Base-by-base conservation (phyloP, 2,888 invertebrate genomes). In the Halictus ligatus region DNA sequence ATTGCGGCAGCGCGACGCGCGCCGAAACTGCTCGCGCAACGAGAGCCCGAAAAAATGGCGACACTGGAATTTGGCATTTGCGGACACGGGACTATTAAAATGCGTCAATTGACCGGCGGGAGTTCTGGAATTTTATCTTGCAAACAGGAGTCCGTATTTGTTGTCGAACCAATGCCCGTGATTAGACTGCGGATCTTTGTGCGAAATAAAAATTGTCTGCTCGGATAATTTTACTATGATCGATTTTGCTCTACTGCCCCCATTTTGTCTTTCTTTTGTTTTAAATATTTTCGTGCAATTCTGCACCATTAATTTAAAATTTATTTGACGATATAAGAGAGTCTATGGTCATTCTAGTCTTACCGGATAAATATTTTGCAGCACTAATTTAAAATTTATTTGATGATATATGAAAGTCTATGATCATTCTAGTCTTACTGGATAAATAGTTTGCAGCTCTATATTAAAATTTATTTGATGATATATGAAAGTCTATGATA, bases 1-100 rank as follows among this genome's bases (percentile, higher is more conserved):
- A 92, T 92, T 88, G 83, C 75, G 79, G 78, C 74, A 58, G 48
- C 72, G 60, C 76, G 40, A 82, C 81, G 46, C 18, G 83, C 60
- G 75, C 75, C 84, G 15, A 84, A 83, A 78, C 73, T 46, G 77
- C 13, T 25, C 40, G 84, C 60, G 60, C 75, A 72, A 78, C 54
- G 72, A 75, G 71, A 21, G 50, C 25, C 25, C 18, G 40, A 74
- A 73, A 76, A 82, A 48, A 5, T 35, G 13, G 29, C 29, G 18
- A n/a, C 50, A 12, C 1, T 12, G 18, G 50, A 54, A 78, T 43
- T 46, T 15, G 71, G 69, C 50, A 8, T 54, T 8, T 29, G n/a
- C 5, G 12, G 15, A 35, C 29, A n/a, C 15, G 48, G 10, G 13
- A n/a, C 3, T 40, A 35, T 18, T 50, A 12, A 25, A 35, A n/a